These are phyloP conservation scores for Leptinotarsa juncta DNA, from an alignment of 2,888 invertebrate genomes.

Conservation along the genomic window DNA sequence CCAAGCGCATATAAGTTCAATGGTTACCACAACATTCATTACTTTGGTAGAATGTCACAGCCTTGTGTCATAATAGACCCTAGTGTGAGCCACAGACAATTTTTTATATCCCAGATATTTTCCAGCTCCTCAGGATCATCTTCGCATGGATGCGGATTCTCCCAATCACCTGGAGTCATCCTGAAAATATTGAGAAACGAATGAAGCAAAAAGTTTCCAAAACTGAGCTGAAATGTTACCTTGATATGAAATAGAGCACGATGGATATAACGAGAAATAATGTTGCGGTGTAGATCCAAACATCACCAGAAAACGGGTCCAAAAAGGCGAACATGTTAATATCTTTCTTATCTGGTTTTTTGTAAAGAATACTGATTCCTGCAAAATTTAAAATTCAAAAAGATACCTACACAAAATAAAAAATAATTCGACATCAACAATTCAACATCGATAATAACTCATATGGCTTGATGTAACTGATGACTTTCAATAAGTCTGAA, in stretches of 20 bases:
- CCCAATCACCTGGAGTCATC: conserved; percentile 92
- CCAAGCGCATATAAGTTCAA: neutral
- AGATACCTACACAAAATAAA: too few relatives aligned
- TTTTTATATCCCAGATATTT: conserved; percentile 88
- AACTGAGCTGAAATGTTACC: conserved; percentile 50
- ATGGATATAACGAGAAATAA: conserved; percentile 87
- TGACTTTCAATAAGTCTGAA: too few relatives aligned
- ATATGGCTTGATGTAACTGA: too few relatives aligned
- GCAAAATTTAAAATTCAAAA: conserved; percentile 23
- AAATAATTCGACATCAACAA: too few relatives aligned
- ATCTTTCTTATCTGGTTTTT: conserved; percentile 80
- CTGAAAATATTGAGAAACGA: conserved; percentile 64
- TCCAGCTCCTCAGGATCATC: conserved; percentile 88
- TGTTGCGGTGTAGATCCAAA: conserved; percentile 90
- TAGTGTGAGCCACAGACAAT: conserved; percentile 93
- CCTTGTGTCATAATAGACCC: conserved; percentile 95
- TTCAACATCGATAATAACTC: too few relatives aligned
- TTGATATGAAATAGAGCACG: conserved; percentile 82
- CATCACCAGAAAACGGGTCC: conserved; percentile 85
- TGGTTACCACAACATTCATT: conserved; percentile 51
- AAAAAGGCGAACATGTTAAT: conserved; percentile 91
- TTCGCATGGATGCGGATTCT: conserved; percentile 92
- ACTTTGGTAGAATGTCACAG: conserved; percentile 92
- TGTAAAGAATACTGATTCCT: conserved; percentile 88
- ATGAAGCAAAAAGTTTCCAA: neutral